These are phyloP conservation scores for Morus bassanus DNA, from an alignment of 2,797 vertebrate species.

Conservation along the genomic window DNA sequence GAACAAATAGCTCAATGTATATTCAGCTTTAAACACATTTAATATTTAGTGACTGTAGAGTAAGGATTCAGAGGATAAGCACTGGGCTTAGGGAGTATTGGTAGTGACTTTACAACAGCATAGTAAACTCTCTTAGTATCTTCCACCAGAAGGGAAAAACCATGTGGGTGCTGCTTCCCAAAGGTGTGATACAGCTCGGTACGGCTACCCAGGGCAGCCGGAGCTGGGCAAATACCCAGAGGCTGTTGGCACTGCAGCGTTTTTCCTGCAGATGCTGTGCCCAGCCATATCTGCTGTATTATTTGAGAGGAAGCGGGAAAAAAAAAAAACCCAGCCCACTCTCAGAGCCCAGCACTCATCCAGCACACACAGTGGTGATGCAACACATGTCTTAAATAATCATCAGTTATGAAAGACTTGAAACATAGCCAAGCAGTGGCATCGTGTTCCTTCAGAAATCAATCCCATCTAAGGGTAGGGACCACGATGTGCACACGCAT, in stretches of 20 bases:
- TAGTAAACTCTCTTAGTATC: neutral
- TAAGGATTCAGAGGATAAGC: neutral
- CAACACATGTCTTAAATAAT: neutral
- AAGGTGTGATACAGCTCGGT: neutral
- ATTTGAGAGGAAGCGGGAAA: neutral
- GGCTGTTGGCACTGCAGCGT: neutral
- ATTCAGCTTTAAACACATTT: neutral
- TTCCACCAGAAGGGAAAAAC: neutral
- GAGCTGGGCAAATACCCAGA: neutral
- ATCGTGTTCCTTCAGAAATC: neutral
- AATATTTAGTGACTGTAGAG: neutral
- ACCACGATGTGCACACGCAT: accelerated
- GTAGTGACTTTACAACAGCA: neutral
- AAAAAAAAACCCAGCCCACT: neutral
- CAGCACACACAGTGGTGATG: neutral
- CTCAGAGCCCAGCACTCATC: neutral
- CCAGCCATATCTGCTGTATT: neutral
- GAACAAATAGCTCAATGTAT: neutral
- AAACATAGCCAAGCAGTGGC: neutral
- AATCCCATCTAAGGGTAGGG: neutral
- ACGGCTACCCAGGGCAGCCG: neutral
- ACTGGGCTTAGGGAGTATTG: neutral
- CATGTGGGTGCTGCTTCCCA: neutral
- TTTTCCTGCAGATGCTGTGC: neutral
- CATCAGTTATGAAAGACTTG: neutral